Base-by-base conservation (phyloP, 2,797 vertebrate genomes). In the Prionace glauca region DNA sequence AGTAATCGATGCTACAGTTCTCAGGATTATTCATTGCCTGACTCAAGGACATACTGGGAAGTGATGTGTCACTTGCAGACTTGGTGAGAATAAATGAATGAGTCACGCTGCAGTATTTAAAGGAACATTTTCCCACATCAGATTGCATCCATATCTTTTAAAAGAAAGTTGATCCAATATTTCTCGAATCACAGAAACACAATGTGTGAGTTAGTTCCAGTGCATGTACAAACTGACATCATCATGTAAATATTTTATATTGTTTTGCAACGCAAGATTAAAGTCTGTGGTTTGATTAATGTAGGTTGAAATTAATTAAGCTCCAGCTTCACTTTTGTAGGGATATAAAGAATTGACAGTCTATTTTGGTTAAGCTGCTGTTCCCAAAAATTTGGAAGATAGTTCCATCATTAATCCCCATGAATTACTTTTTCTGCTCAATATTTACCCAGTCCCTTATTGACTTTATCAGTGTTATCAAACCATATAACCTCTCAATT, bases 31-130 rank as follows among this genome's bases (percentile, higher is more conserved):
- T 92, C 62, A 92, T 41, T 92, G 62, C 90, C n/a, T 69, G 65
- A 41, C 65, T 92, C 62, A 92, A 92, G 36, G 90, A n/a, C 88
- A 67, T 67, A 91, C 0, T 62, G 88, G 88, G 62, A 92, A 69
- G 62, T 36, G 24, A 41, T 92, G 65, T 92, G 65, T 92, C 90
- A 92, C 41, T 69, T 67, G n/a, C 90, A 24, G 65, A 92, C 90
- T 92, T 92, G 90, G 69, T 69, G 90, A 92, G 90, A 92, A 92
- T 69, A 65, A 92, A 69, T 41, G 90, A 69, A 69, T 84, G 41
- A 45, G 81, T 69, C 65, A 69, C 18, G n/a, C 22, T 90, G 36
- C 65, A 92, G 62, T 69, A 41, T 67, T 67, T 32, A 67, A 41
- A 88, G 32, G 16, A 92, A 92, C 9, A 22, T 92, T 12, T 69